phyloP scores from a whole-genome alignment of 2,113 vertebrate genomes.

The Phaethornis superciliosus region DNA sequence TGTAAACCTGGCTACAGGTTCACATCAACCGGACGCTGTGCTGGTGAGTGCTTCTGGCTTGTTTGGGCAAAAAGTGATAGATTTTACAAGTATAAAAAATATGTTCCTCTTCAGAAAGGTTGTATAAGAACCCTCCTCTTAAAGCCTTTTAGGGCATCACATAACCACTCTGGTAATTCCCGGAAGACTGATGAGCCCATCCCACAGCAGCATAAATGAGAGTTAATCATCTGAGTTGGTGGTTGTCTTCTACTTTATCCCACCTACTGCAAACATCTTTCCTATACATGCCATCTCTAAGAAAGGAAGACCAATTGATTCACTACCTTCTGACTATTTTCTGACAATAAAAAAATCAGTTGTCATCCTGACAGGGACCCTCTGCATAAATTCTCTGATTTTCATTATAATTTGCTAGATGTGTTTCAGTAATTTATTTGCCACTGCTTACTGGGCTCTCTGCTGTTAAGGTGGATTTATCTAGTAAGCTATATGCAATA shows the following conservation, averaged over 20 bases:
- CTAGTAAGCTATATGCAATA: not conserved
- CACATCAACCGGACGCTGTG: conserved; percentile 89
- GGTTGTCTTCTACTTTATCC: not conserved
- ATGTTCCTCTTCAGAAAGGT: not conserved
- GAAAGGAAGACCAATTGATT: not conserved
- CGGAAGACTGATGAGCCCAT: too few relatives aligned
- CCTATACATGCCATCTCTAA: accelerated
- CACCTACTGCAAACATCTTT: not conserved
- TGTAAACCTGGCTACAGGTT: conserved; percentile 93
- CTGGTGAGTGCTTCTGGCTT: conserved; percentile 74
- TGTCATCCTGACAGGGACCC: not conserved
- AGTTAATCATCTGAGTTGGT: not conserved
- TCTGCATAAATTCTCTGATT: not conserved
- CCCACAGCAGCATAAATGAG: not conserved
- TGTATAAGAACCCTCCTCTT: not conserved
- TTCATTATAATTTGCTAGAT: not conserved
- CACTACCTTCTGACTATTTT: not conserved
- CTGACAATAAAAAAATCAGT: not conserved
- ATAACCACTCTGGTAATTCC: not conserved
- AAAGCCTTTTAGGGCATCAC: not conserved
- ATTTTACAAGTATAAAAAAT: not conserved
- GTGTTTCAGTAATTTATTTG: not conserved
- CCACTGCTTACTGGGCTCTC: not conserved
- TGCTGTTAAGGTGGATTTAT: not conserved
- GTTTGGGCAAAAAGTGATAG: not conserved